These are phyloP conservation scores for Notolepis coatsorum DNA, from an alignment of 2,797 vertebrate genomes.

Conservation along the genomic window DNA sequence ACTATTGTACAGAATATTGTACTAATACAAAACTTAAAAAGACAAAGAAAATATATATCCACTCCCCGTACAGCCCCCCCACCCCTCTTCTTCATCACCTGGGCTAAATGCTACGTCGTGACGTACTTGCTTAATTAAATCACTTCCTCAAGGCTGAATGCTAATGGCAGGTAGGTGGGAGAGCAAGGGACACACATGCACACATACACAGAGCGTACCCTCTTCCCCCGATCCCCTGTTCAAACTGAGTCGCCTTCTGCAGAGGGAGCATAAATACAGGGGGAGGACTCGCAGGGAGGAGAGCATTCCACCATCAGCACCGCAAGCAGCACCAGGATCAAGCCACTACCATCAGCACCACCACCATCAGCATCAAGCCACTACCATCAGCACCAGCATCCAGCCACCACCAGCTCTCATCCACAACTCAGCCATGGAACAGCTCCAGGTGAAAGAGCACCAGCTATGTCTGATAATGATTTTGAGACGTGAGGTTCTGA, in stretches of 20 bases:
- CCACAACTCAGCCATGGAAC: constrained; percentile 58
- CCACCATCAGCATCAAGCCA: neutral
- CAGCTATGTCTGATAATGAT: neutral
- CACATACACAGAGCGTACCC: neutral
- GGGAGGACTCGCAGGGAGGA: neutral
- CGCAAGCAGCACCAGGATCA: neutral
- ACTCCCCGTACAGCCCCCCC: too few relatives aligned
- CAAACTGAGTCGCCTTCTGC: neutral
- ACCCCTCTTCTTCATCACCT: too few relatives aligned
- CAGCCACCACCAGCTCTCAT: neutral
- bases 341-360: neutral
- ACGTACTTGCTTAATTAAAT: constrained; percentile 37
- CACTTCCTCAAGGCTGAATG: constrained; percentile 65
- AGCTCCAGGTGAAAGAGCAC: constrained; percentile 67
- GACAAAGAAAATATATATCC: too few relatives aligned
- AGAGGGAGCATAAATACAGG: constrained; percentile 55
- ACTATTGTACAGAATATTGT: too few relatives aligned
- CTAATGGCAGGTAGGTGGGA: constrained; percentile 46
- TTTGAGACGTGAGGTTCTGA: too few relatives aligned
- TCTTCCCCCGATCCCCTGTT: neutral
- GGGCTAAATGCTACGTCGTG: constrained; percentile 5
- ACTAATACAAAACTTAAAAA: too few relatives aligned
- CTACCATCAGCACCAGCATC: neutral
- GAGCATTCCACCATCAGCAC: neutral
- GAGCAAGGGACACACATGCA: constrained; percentile 1